A percentile compares a stretch with the other conserved stretches of the same genome.
phyloP scores from a whole-genome alignment of 2,888 invertebrate genomes.

The Operophtera brumata region DNA sequence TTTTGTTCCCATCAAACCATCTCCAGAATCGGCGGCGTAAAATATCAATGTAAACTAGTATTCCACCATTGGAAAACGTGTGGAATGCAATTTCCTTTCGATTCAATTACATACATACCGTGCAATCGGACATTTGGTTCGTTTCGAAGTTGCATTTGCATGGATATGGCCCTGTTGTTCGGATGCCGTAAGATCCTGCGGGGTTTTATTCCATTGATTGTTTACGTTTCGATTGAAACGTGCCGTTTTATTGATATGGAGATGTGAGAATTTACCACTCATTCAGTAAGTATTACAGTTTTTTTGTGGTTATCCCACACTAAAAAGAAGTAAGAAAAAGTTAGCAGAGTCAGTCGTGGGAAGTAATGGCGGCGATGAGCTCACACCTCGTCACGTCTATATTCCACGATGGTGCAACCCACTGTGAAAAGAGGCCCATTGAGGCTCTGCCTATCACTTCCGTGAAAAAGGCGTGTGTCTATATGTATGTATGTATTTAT shows the following conservation, averaged over 20 bases:
- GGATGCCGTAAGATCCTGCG: slow-evolving; percentile 23
- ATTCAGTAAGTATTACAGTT: no score
- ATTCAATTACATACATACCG: slow-evolving; percentile 60
- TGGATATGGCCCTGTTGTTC: slow-evolving; percentile 48
- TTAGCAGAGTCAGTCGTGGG: no score
- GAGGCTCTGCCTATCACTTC: no score
- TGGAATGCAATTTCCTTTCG: slow-evolving; percentile 62
- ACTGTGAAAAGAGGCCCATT: no score
- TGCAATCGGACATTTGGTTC: slow-evolving; percentile 48
- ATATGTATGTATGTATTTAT: no score
- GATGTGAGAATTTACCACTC: not conserved
- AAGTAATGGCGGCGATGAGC: no score
- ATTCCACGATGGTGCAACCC: no score
- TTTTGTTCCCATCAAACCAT: not conserved
- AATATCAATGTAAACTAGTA: slow-evolving; percentile 22
- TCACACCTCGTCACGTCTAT: no score
- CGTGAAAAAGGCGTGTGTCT: no score
- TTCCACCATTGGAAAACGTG: slow-evolving; percentile 46
- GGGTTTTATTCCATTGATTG: slow-evolving; percentile 25
- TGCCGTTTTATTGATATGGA: not conserved
- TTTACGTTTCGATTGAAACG: slow-evolving; percentile 6
- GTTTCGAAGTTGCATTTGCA: slow-evolving; percentile 45
- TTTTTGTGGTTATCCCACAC: no score
- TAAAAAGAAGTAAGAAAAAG: no score
- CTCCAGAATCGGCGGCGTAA: not conserved